Conservation (phyloP, 2,113 vertebrate genomes). For the Gopherus flavomarginatus region DNA sequence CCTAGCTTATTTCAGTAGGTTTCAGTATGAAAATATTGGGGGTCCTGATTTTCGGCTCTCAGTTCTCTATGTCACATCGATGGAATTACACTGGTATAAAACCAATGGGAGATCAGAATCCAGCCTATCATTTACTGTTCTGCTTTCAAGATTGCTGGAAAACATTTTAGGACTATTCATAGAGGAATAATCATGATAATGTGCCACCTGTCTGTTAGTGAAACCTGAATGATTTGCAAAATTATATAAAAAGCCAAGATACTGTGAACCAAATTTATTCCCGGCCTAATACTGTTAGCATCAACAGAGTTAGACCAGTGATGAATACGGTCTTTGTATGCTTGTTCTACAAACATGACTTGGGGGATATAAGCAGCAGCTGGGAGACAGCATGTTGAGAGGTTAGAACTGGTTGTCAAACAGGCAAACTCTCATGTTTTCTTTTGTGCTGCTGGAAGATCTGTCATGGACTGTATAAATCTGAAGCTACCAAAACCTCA, state of each 20-base stretch:
- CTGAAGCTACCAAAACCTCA: not conserved
- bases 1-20: conserved; percentile 20
- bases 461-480: not conserved
- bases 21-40: conserved; percentile 24
- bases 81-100: not conserved
- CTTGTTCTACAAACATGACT: rapidly evolving
- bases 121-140: not conserved
- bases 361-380: not conserved
- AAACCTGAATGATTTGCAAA: not conserved
- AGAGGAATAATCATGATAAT: not conserved
- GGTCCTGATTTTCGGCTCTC: not conserved
- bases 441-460: not conserved
- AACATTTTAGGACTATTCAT: not conserved
- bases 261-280: not conserved
- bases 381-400: rapidly evolving
- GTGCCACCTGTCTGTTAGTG: not conserved
- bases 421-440: not conserved
- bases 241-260: not conserved
- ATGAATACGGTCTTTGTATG: not conserved
- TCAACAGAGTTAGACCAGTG: not conserved
- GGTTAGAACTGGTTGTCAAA: not conserved
- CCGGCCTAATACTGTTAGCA: not conserved
- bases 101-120: not conserved
- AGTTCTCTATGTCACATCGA: not conserved
- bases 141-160: not conserved